Evolutionary conservation across 2,888 invertebrate species (phyloP).

Genomic region (Prenolepis imparis): DNA sequence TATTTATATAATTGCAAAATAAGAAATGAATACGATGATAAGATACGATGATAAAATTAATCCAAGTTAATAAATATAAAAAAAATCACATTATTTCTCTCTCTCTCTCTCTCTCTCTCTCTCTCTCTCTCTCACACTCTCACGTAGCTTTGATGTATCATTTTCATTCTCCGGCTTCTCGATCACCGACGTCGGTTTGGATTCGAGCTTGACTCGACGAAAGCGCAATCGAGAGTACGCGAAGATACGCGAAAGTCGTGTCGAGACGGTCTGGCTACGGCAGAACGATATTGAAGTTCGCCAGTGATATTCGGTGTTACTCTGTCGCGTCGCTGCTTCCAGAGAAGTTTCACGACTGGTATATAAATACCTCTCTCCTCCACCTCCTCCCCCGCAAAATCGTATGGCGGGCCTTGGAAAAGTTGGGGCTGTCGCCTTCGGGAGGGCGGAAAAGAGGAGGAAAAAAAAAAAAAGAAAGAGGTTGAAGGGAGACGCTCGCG

Average conservation of each 20-base stretch:
- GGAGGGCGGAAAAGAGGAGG: neutral
- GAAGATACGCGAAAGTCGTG: slow-evolving; percentile 41
- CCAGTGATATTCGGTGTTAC: slow-evolving; percentile 53
- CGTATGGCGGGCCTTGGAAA: slow-evolving; percentile 59
- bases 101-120: no score
- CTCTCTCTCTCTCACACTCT: no score
- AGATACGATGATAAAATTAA: no score
- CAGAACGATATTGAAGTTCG: slow-evolving; percentile 62
- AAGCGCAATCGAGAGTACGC: slow-evolving; percentile 12
- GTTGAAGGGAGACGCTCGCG: slow-evolving; percentile 16
- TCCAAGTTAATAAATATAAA: no score
- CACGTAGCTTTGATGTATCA: no score
- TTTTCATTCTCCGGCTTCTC: no score
- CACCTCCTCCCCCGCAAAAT: slow-evolving; percentile 3
- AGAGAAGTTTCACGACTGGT: slow-evolving; percentile 60
- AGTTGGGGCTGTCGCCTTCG: slow-evolving; percentile 51
- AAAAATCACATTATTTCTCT: no score
- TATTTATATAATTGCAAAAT: no score
- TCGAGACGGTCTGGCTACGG: slow-evolving; percentile 13
- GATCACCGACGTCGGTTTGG: neutral
- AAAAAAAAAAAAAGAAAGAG: neutral
- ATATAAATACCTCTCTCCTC: slow-evolving; percentile 67
- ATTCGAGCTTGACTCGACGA: slow-evolving; percentile 3
- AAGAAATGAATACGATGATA: no score
- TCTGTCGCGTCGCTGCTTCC: slow-evolving; percentile 16